Evolutionary conservation across 2,888 invertebrate species (phyloP), one percentile per base, ranked within the genome.

Genomic region (Amiota minor): DNA sequence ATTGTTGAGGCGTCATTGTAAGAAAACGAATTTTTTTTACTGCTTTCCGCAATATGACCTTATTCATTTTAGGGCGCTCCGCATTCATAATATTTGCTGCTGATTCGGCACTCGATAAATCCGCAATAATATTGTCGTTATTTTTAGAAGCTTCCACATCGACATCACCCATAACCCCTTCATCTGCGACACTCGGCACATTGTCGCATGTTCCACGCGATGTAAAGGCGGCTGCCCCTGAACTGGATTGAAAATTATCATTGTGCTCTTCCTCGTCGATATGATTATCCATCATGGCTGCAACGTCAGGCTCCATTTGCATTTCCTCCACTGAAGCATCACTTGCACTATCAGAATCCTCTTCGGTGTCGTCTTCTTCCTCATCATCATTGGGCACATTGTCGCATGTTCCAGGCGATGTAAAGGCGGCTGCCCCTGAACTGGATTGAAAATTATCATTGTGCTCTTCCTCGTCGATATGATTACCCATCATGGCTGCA

Each of bases 1-100:
- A 96, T 90, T 96, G 94, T 86, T 95, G 93, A 0, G 96, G 94
- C 0, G 93, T 93, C 79, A 96, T 90, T 0, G 95, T 95, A 12
- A 96, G 91, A 89, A 96, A 96, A 35, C 96, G 92, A 75, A 96
- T 93, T 89, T 95, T 95, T 85, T 93, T 93, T 1, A 96, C 91
- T 0, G 94, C 94, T 80, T 93, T 92, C 2, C 94, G 91, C 73
- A 94, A 90, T 18, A 92, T 81, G 9, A 83, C 82, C 0, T 87
- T 84, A 55, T 89, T 89, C 64, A 88, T 80, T 1, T 82, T 81
- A 18, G 83, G 84, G 47, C 87, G 83, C 55, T 88, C 88, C 3
- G 85, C 86, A 61, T 87, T 87, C 84, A 86, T 85, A 18, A 87
- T 80, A 56, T 82, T 84, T n/a, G 80, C 81, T 0, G 78, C 80